Base-by-base conservation (phyloP, 1,140 invertebrate species). In the Panagrolaimus sp. region DNA sequence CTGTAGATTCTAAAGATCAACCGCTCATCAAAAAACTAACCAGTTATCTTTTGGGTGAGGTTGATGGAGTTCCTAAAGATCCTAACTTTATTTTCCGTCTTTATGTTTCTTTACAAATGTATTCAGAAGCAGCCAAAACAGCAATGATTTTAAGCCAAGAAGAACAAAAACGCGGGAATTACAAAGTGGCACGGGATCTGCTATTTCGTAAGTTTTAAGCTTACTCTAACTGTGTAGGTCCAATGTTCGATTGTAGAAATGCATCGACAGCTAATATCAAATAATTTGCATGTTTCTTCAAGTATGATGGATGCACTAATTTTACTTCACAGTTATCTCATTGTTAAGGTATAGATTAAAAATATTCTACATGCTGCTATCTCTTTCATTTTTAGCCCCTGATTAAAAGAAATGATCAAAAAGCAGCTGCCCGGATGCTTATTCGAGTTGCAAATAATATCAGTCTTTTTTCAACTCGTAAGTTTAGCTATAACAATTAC, bases 111-210 rank as follows among this genome's bases (percentile, higher is more conserved):
- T 87, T 92, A 71, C 90, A 91, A 81, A 91, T 94, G 84, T 96
- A 91, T 80, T 87, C 87, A 69, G 95, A 98, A 84, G 96, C 96
- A 5, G 92, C 93, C 0, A 95, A 96, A 85, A 97, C 93, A 16
- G 96, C 96, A 8, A 87, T 97, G 42, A 93, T 98, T 74, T 96
- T 98, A 74, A 91, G 93, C 0, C 89, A 90, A 76, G 92, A 97
- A 82, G 94, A 98, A 84, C 93, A 96, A 85, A 88, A 91, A 61
- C 89, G 89, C 74, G 88, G 87, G 84, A 80, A 76, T 64, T 77
- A 73, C 65, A 65, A 72, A 27, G 66, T 66, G 8, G 80, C 76
- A 31, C 67, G 77, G 75, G 91, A 93, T 85, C 88, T 96, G 47
- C 82, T 96, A 8, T 92, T 94, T 76, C 89, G 89, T 69, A 73